phyloP scores from a whole-genome alignment of 2,797 vertebrate genomes.

The Argyrosomus regius region DNA sequence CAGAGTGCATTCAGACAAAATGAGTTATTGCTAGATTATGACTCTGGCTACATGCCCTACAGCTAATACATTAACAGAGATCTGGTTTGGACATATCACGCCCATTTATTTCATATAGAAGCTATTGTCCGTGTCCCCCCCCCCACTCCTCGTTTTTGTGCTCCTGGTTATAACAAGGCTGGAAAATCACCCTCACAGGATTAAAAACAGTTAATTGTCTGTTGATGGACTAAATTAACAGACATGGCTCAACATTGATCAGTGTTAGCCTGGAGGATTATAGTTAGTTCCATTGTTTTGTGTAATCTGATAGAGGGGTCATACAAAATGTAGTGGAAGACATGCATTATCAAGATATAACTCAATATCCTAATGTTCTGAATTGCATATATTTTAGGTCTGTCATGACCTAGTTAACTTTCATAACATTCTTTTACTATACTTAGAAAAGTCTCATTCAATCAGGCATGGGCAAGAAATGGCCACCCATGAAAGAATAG shows the following conservation, averaged over 20 bases:
- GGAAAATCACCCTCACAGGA: neutral
- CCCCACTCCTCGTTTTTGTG: neutral
- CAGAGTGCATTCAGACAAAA: conserved; percentile 16
- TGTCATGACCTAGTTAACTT: neutral
- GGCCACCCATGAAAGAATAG: neutral
- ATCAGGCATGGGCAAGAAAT: neutral
- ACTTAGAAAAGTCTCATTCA: neutral
- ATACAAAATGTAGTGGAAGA: neutral
- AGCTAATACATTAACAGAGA: conserved; percentile 1
- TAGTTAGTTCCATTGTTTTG: neutral
- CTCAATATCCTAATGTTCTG: neutral
- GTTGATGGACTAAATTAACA: neutral
- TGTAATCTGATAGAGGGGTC: neutral
- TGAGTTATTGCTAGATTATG: conserved; percentile 11
- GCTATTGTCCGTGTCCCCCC: neutral
- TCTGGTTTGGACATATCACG: neutral
- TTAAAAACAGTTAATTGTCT: neutral
- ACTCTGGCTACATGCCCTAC: conserved; percentile 7
- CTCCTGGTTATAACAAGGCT: neutral
- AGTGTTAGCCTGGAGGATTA: neutral
- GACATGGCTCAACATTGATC: neutral
- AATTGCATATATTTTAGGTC: neutral
- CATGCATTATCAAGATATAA: neutral
- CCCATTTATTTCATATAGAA: conserved; percentile 6
- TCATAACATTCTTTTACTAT: neutral